phyloP scores from a whole-genome alignment of 1,140 invertebrate species.

The Heliconius hewitsoni region DNA sequence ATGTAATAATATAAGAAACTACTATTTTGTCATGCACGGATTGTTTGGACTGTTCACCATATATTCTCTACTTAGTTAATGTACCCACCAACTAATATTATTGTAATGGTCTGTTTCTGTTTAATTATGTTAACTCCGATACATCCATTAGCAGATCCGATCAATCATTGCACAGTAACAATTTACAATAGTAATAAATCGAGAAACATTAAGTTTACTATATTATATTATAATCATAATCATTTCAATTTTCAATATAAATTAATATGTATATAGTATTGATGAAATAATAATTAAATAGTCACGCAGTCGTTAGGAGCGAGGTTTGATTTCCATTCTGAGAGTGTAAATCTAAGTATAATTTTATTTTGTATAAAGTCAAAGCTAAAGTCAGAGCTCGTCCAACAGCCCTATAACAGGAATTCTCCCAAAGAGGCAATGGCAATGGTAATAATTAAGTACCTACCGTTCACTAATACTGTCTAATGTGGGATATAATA shows the following conservation, averaged over 20 bases:
- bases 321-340: too few relatives aligned
- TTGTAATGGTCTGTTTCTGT: background rate
- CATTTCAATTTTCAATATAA: too few relatives aligned
- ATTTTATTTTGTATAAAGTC: background rate
- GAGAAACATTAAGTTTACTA: background rate
- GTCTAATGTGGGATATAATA: background rate
- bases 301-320: too few relatives aligned
- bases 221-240: background rate
- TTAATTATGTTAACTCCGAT: conserved; percentile 24
- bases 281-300: too few relatives aligned
- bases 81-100: background rate
- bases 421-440: conserved; percentile 1
- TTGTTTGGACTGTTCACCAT: background rate
- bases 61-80: background rate
- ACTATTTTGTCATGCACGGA: background rate
- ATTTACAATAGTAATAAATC: background rate
- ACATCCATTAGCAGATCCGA: conserved; percentile 59
- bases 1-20: background rate
- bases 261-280: too few relatives aligned
- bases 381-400: background rate
- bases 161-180: conserved; percentile 54
- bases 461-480: background rate
- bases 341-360: too few relatives aligned
- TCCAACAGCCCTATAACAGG: background rate
- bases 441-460: background rate